A percentile compares a stretch with the other conserved stretches of the same genome.
Evolutionary conservation across 2,888 invertebrate genomes (phyloP).

Genomic region (Furcula furcula): DNA sequence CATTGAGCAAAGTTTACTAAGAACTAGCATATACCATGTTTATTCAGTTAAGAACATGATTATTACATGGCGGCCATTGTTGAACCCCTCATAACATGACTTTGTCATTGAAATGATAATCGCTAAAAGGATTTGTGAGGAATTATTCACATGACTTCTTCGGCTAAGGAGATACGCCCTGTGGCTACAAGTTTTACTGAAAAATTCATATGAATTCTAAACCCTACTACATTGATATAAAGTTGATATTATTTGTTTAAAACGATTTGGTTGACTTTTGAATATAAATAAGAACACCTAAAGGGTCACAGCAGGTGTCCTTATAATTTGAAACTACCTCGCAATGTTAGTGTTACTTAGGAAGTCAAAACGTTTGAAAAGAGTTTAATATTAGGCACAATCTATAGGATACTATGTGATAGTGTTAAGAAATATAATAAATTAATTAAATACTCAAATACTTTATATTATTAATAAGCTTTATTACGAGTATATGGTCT

Average conservation of each 20-base stretch:
- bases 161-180: constrained; percentile 78
- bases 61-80: constrained; percentile 47
- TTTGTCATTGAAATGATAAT: constrained; percentile 80
- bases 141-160: constrained; percentile 74
- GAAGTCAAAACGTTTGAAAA: constrained; percentile 41
- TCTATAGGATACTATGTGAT: too few relatives aligned
- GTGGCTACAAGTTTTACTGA: constrained; percentile 60
- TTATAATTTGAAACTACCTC: constrained; percentile 57
- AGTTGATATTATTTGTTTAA: constrained; percentile 19
- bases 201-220: constrained; percentile 10
- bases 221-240: constrained; percentile 18
- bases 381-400: constrained; percentile 13
- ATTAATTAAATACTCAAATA: too few relatives aligned
- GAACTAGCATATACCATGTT: constrained; percentile 5
- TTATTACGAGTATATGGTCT: too few relatives aligned
- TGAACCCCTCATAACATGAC: constrained; percentile 59
- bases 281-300: constrained; percentile 65
- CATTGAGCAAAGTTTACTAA: neutral
- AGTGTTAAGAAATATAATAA: too few relatives aligned
- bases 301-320: constrained; percentile 70
- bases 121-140: constrained; percentile 73
- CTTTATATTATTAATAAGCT: too few relatives aligned
- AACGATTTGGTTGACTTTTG: constrained; percentile 20
- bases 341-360: constrained; percentile 58
- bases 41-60: constrained; percentile 21